Percentiles rank a stretch among this genome's conserved stretches.
Conservation (phyloP, 23 tunicate species). For the Aplidium turbinatum region DNA sequence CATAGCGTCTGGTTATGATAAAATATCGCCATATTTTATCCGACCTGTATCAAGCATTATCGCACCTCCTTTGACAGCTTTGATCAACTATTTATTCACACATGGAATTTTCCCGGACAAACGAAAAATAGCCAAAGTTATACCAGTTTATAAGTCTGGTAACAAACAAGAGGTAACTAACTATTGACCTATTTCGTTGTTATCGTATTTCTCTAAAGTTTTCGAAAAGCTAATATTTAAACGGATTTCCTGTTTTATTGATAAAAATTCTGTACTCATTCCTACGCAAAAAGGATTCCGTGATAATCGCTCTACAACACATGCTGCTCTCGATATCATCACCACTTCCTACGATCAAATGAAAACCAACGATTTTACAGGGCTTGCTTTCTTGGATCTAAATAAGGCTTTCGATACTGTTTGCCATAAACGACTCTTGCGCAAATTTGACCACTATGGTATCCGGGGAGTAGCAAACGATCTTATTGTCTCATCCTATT, state of each 20-base stretch:
- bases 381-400: conserved; percentile 3
- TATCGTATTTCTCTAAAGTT: conserved; percentile 12
- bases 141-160: too few relatives aligned
- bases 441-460: conserved; percentile 7
- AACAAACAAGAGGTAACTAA: not conserved
- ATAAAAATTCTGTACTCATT: not conserved
- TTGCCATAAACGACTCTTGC: not conserved
- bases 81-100: too few relatives aligned
- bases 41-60: too few relatives aligned
- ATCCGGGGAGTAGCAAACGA: conserved; percentile 12
- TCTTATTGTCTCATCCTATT: not conserved
- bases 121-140: too few relatives aligned
- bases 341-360: conserved; percentile 10
- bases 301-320: conserved; percentile 9
- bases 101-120: too few relatives aligned
- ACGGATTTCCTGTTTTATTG: not conserved
- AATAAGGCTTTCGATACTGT: conserved; percentile 10
- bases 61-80: too few relatives aligned
- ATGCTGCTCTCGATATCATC: not conserved
- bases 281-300: conserved; percentile 1
- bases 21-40: too few relatives aligned
- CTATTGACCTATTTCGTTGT: conserved; percentile 20
- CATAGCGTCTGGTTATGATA: too few relatives aligned
- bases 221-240: conserved; percentile 6
- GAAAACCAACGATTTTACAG: not conserved